Conservation (phyloP, 2,797 vertebrate species). For the Lithobates sylvaticus region DNA sequence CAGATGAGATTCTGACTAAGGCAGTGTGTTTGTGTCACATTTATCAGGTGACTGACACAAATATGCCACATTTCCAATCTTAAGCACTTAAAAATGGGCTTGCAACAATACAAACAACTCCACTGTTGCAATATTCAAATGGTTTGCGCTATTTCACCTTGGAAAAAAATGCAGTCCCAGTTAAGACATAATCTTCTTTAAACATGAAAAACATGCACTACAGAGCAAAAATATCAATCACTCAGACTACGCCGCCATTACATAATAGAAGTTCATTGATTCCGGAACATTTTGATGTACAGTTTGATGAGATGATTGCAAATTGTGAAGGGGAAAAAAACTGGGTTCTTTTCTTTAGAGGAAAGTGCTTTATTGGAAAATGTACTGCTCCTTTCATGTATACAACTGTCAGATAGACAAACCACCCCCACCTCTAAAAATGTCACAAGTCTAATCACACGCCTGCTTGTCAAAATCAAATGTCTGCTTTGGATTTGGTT, state of each 20-base stretch:
- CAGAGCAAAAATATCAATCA: slow-evolving; percentile 31
- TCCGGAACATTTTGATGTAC: slow-evolving; percentile 22
- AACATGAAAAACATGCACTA: slow-evolving; percentile 14
- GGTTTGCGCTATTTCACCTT: neutral
- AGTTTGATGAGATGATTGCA: slow-evolving; percentile 43
- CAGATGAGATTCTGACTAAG: neutral
- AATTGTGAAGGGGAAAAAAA: slow-evolving; percentile 15
- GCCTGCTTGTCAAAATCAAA: neutral
- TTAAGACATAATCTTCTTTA: neutral
- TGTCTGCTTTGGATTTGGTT: neutral
- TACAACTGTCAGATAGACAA: neutral
- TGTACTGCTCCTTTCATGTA: neutral
- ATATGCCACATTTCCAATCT: neutral
- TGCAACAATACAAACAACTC: neutral
- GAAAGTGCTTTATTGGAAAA: slow-evolving; percentile 11
- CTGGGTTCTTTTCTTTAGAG: neutral
- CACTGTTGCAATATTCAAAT: neutral
- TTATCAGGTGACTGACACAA: neutral
- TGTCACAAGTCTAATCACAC: neutral
- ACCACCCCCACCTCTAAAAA: neutral
- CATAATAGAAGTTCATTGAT: slow-evolving; percentile 38
- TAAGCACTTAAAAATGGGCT: neutral
- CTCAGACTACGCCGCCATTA: neutral
- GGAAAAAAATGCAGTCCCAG: neutral
- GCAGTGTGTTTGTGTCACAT: neutral